Evolutionary conservation across 2,113 vertebrate genomes (phyloP).

Genomic region (Thryonomys swinderianus): DNA sequence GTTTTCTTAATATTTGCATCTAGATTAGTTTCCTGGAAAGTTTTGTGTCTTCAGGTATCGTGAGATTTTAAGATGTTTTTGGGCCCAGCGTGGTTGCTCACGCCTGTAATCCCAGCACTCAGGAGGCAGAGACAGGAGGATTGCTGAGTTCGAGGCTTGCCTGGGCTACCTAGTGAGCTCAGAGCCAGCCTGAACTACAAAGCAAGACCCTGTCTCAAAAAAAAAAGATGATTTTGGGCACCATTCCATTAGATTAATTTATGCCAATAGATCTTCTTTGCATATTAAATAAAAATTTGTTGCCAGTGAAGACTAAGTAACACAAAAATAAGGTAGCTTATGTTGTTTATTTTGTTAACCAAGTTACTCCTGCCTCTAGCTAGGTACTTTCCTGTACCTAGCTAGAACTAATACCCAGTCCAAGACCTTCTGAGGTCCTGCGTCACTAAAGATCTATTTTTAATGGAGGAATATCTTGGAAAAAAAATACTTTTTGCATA

Average conservation of each 20-base stretch:
- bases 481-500: background rate
- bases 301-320: slow-evolving; percentile 18
- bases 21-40: background rate
- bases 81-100: too few relatives aligned
- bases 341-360: background rate
- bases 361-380: background rate
- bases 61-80: slow-evolving; percentile 50
- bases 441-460: background rate
- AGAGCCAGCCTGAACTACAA: too few relatives aligned
- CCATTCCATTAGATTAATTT: slow-evolving; percentile 4
- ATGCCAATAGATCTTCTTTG: slow-evolving; percentile 2
- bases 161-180: too few relatives aligned
- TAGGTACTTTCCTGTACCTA: background rate
- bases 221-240: too few relatives aligned
- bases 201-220: too few relatives aligned
- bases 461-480: background rate
- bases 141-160: too few relatives aligned
- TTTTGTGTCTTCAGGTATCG: background rate
- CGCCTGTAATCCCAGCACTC: too few relatives aligned
- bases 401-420: background rate
- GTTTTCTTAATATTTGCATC: background rate
- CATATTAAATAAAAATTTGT: slow-evolving; percentile 61
- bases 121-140: too few relatives aligned
- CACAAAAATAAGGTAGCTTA: slow-evolving; percentile 22
- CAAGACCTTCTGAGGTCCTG: background rate